phyloP scores from a whole-genome alignment of 2,113 vertebrate genomes.

The Meleagris gallopavo region DNA sequence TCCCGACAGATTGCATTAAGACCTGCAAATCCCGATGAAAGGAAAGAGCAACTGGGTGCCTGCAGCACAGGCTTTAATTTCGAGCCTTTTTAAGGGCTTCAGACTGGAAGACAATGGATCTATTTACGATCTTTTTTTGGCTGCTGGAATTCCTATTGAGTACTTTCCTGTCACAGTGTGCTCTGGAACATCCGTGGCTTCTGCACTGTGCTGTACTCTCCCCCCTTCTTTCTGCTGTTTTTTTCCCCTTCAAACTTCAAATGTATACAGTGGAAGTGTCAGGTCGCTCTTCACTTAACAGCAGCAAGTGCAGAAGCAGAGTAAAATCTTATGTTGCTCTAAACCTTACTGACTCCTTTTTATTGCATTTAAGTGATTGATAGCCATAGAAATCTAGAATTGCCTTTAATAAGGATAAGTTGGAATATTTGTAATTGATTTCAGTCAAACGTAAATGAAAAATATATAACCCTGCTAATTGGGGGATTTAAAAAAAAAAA shows the following conservation, averaged over 20 bases:
- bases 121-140: constrained; percentile 64
- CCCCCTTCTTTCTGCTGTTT: neutral
- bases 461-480: neutral
- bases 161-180: constrained; percentile 53
- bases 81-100: constrained; percentile 56
- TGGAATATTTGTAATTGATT: neutral
- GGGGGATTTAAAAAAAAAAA: neutral
- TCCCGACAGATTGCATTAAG: constrained; percentile 68
- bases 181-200: constrained; percentile 61
- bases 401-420: constrained; percentile 3
- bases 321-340: neutral
- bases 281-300: neutral
- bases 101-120: constrained; percentile 57
- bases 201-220: constrained; percentile 26
- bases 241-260: neutral
- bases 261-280: constrained; percentile 35
- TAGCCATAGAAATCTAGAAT: neutral
- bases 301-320: neutral
- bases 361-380: constrained; percentile 35
- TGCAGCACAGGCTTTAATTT: constrained; percentile 65
- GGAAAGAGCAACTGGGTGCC: constrained; percentile 45
- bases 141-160: constrained; percentile 70
- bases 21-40: constrained; percentile 71
- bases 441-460: constrained; percentile 6
- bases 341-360: constrained; percentile 11